Percentiles rank a stretch among this genome's conserved stretches.
These are phyloP conservation scores for Porites cylindrica DNA, from an alignment of 92 coral and sea anemone genomes.

Conservation along the genomic window DNA sequence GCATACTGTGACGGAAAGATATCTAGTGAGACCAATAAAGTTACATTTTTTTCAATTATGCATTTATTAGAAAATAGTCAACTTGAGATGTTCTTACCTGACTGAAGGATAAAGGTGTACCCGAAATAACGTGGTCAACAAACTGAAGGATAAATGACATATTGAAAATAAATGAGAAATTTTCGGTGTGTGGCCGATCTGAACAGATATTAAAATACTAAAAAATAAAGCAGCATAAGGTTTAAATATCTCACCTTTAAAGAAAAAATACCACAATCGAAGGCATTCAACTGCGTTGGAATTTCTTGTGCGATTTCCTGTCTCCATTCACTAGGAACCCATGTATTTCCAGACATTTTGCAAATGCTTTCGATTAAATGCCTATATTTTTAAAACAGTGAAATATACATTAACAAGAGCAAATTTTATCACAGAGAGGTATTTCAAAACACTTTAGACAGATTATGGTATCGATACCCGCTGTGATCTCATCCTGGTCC, in stretches of 20 bases:
- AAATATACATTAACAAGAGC: too few relatives aligned
- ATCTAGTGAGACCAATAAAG: neutral
- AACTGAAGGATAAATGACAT: neutral
- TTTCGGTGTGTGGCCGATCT: too few relatives aligned
- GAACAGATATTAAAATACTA: too few relatives aligned
- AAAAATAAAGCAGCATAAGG: too few relatives aligned
- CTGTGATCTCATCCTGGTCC: too few relatives aligned
- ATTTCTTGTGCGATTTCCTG: neutral
- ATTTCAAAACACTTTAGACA: too few relatives aligned
- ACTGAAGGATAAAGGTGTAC: conserved; percentile 3
- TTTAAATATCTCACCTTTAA: conserved; percentile 1
- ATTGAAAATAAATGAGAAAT: too few relatives aligned
- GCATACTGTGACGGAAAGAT: too few relatives aligned
- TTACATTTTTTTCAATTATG: neutral
- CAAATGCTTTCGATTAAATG: neutral
- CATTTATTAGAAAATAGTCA: neutral
- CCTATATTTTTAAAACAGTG: neutral
- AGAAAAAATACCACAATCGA: conserved; percentile 15
- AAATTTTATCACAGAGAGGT: too few relatives aligned
- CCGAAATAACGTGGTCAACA: neutral
- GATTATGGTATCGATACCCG: too few relatives aligned
- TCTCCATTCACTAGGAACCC: conserved; percentile 4
- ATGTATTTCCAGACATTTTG: neutral
- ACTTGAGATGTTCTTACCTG: neutral
- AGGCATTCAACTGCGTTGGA: conserved; percentile 16